Percentiles rank a stretch among this genome's conserved stretches.
Evolutionary conservation across 2,113 vertebrate genomes (phyloP).

Genomic region (Larimichthys polyactis): DNA sequence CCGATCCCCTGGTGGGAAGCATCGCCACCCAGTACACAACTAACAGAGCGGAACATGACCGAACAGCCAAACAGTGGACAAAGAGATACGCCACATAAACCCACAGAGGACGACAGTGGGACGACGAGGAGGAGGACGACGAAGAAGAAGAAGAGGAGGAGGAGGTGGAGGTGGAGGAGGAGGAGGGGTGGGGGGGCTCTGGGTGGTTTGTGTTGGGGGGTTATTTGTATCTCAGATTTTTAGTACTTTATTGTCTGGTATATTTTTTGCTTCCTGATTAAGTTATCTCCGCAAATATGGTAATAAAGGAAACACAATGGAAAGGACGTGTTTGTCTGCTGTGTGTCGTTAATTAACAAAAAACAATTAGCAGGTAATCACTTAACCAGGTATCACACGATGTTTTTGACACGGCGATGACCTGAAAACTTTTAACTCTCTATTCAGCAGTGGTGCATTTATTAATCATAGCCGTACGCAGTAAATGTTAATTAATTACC

Average conservation of each 20-base stretch:
- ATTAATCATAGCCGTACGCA: no score
- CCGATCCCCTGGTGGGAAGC: slow-evolving; percentile 96
- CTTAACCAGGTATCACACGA: neutral
- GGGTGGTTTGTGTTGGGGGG: slow-evolving; percentile 58
- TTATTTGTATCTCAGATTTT: slow-evolving; percentile 98
- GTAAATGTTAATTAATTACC: no score
- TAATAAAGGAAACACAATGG: slow-evolving; percentile 88
- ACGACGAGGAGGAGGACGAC: slow-evolving; percentile 40
- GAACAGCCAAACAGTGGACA: slow-evolving; percentile 98
- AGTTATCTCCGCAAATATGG: slow-evolving; percentile 95
- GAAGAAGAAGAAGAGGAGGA: slow-evolving; percentile 52
- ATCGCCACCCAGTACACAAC: slow-evolving; percentile 98
- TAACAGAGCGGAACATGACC: slow-evolving; percentile 98
- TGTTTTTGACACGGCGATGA: neutral
- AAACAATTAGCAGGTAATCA: neutral
- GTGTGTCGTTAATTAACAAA: neutral
- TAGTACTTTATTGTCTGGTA: slow-evolving; percentile 93
- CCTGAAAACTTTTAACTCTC: no score
- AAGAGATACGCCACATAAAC: slow-evolving; percentile 96
- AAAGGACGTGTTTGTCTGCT: slow-evolving; percentile 29
- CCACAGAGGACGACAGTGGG: slow-evolving; percentile 84
- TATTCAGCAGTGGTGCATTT: neutral
- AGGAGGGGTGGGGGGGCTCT: slow-evolving; percentile 66
- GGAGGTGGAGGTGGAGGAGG: no score
- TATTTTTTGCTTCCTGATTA: slow-evolving; percentile 89